Evolutionary conservation across 2,113 vertebrate genomes (phyloP), one percentile per base, ranked within the genome.

Genomic region (Pterocles burchelli): DNA sequence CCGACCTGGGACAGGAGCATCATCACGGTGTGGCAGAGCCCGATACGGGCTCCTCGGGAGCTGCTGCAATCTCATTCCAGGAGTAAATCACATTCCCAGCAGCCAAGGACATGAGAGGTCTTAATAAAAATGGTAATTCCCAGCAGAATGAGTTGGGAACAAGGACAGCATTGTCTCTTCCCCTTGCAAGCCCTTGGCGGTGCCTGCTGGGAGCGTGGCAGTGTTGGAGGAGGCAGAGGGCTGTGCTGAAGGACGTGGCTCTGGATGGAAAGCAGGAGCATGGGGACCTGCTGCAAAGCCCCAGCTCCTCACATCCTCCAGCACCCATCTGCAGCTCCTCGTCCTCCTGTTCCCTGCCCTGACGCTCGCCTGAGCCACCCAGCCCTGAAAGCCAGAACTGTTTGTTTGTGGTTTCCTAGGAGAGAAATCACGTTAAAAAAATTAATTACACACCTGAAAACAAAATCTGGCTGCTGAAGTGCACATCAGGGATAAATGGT

Each of bases 401-500:
- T 96, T 96, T 96, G 94, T 94, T 96, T 96, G 77, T 85, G 75
- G 93, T 97, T 97, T 97, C 97, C 90, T 96, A 96, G 96, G 95
- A 97, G 97, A 97, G 90, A 91, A 97, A 97, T 97, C 96, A 86
- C 10, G 59, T 96, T 96, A 89, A 96, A 97, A 96, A 97, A 96
- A 95, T 97, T 97, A 97, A 97, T 97, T 97, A 97, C 95, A 96
- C 95, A 97, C 97, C 97, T 97, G 97, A 96, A 97, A 97, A 97
- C 97, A 97, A 97, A 97, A 97, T 86, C 94, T 96, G 94, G 85
- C 95, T 94, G 96, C 95, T 97, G 86, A 96, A 97, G 86, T 86
- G 95, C 94, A 96, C 95, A 96, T 97, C 95, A 94, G 97, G 96
- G 96, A 96, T 96, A 96, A 97, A 97, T 89, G 88, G 79, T 91